These are phyloP conservation scores for Orthonevra nobilis DNA, from an alignment of 2,888 invertebrate genomes.

Conservation along the genomic window DNA sequence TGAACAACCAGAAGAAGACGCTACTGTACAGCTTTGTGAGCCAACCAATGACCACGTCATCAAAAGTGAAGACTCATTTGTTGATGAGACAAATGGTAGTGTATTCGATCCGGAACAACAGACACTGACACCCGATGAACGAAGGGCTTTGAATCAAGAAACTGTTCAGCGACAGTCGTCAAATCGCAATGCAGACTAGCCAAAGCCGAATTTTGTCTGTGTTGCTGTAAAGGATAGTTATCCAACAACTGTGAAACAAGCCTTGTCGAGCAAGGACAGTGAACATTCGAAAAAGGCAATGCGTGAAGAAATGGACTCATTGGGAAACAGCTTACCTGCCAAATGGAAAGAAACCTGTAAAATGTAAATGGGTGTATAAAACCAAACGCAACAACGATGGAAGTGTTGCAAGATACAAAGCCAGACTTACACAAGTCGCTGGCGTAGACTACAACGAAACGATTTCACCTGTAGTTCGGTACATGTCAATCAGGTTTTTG, in stretches of 20 bases:
- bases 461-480: conserved; percentile 18
- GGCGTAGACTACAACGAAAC: conserved; percentile 37
- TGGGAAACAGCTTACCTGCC: conserved; percentile 1
- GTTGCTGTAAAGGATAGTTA: conserved; percentile 15
- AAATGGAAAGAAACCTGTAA: conserved; percentile 44
- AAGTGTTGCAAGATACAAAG: not conserved
- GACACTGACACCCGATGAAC: not conserved
- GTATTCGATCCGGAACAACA: conserved; percentile 1
- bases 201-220: conserved; percentile 25
- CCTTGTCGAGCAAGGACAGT: conserved; percentile 17
- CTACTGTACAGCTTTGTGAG: no score
- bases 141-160: conserved; percentile 5
- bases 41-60: no score
- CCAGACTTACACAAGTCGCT: conserved; percentile 4
- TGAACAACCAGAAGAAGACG: not conserved
- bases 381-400: conserved; percentile 6
- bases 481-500: conserved; percentile 9
- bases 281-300: not conserved
- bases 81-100: no score
- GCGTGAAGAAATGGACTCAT: not conserved
- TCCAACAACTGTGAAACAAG: conserved; percentile 15
- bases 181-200: conserved; percentile 12
- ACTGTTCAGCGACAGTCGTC: conserved; percentile 14
- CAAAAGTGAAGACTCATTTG: no score
- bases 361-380: conserved; percentile 29